phyloP scores from a whole-genome alignment of 2,888 invertebrate species.

The Amphimallon solstitiale region DNA sequence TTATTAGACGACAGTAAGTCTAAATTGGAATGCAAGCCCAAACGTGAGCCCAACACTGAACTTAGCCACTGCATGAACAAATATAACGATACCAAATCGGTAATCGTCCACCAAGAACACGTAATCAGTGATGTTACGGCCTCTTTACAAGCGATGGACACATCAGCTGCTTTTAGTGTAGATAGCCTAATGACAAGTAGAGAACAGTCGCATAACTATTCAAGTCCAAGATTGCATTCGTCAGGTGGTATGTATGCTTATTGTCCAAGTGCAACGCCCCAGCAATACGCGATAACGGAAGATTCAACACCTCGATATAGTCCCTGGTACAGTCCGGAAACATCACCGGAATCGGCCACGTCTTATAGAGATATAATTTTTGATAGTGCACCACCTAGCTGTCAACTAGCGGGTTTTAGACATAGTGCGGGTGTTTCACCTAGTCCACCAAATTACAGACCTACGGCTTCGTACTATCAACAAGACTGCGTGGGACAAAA shows the following conservation, averaged over 20 bases:
- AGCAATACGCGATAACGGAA: conserved; percentile 58
- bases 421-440: conserved; percentile 65
- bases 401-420: conserved; percentile 62
- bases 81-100: conserved; percentile 58
- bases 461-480: conserved; percentile 69
- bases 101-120: conserved; percentile 61
- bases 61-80: conserved; percentile 64
- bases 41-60: conserved; percentile 73
- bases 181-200: conserved; percentile 69
- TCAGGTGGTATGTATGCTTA: conserved; percentile 69
- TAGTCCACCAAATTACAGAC: conserved; percentile 66
- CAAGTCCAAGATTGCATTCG: conserved; percentile 61
- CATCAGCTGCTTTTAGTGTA: conserved; percentile 69
- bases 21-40: conserved; percentile 72
- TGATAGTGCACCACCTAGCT: conserved; percentile 62
- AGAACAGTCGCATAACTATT: conserved; percentile 57
- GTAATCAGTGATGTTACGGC: conserved; percentile 59
- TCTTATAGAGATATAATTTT: conserved; percentile 61
- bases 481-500: conserved; percentile 68
- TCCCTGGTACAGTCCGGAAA: conserved; percentile 69
- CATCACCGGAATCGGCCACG: conserved; percentile 61
- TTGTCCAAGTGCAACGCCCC: conserved; percentile 62
- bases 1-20: conserved; percentile 66
- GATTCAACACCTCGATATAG: conserved; percentile 61
- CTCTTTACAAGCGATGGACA: conserved; percentile 61